Evolutionary conservation across 2,888 invertebrate species (phyloP).

Genomic region (Eurois occulta): DNA sequence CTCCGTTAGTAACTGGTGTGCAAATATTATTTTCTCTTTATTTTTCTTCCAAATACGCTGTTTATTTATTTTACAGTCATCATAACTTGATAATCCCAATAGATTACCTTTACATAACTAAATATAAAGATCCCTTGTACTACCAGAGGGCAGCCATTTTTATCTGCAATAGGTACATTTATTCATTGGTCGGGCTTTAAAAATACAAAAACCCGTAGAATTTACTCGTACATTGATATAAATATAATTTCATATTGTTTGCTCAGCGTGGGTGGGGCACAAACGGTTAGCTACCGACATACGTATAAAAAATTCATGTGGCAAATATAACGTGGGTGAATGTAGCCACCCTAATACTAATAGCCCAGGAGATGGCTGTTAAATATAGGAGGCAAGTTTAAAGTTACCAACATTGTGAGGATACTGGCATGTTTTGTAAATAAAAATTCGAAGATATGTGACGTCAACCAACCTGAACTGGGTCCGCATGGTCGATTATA

Average conservation of each 20-base stretch:
- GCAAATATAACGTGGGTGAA: conserved; percentile 52
- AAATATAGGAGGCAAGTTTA: neutral
- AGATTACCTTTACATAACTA: conserved; percentile 19
- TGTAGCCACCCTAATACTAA: conserved; percentile 28
- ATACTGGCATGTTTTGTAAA: no score
- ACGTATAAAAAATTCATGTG: conserved; percentile 47
- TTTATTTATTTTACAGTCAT: neutral
- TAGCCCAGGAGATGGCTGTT: conserved; percentile 17
- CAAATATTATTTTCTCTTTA: neutral
- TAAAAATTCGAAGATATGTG: neutral
- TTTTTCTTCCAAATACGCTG: neutral
- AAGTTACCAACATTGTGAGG: neutral
- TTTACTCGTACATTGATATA: conserved; percentile 44
- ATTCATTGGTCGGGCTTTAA: conserved; percentile 12
- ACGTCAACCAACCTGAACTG: neutral
- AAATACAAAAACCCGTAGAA: conserved; percentile 37
- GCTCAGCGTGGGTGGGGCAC: conserved; percentile 45
- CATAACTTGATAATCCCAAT: conserved; percentile 14
- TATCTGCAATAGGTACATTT: conserved; percentile 23
- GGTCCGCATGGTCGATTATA: neutral
- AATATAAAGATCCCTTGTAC: conserved; percentile 25
- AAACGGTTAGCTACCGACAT: conserved; percentile 25
- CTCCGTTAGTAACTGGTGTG: no score
- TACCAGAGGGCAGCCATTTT: conserved; percentile 14
- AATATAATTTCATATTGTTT: conserved; percentile 50